Evolutionary conservation across 2,113 vertebrate species (phyloP).

Genomic region (Motacilla tschutschensis): DNA sequence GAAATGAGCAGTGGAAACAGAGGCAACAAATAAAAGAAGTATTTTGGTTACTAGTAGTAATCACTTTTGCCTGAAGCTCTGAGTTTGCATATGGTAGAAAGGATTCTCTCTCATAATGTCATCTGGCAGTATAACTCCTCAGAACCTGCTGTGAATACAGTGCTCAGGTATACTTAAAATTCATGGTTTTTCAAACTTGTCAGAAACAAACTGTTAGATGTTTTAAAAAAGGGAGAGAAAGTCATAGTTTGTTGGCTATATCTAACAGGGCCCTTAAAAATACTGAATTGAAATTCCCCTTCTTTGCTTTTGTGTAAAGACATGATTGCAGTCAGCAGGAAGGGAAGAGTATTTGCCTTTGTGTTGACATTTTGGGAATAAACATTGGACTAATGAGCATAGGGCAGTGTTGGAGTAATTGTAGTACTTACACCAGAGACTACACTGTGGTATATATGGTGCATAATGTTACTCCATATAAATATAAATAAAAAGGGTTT

Average conservation of each 20-base stretch:
- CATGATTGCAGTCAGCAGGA: not conserved
- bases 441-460: too few species aligned
- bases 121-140: accelerated
- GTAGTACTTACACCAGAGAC: not conserved
- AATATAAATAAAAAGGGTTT: not conserved
- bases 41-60: not conserved
- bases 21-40: not conserved
- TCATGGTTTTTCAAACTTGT: not conserved
- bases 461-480: too few species aligned
- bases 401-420: not conserved
- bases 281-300: not conserved
- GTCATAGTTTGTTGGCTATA: not conserved
- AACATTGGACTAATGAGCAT: not conserved
- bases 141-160: not conserved
- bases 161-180: not conserved
- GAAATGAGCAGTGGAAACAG: not conserved
- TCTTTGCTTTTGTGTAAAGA: not conserved
- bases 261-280: not conserved
- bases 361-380: not conserved
- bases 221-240: not conserved
- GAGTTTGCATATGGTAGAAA: not conserved
- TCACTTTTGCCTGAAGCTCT: not conserved
- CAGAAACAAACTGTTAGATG: not conserved
- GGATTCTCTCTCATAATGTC: not conserved
- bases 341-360: not conserved